These are phyloP conservation scores for Chloropsis cyanopogon DNA, from an alignment of 2,113 vertebrate genomes.

Conservation along the genomic window DNA sequence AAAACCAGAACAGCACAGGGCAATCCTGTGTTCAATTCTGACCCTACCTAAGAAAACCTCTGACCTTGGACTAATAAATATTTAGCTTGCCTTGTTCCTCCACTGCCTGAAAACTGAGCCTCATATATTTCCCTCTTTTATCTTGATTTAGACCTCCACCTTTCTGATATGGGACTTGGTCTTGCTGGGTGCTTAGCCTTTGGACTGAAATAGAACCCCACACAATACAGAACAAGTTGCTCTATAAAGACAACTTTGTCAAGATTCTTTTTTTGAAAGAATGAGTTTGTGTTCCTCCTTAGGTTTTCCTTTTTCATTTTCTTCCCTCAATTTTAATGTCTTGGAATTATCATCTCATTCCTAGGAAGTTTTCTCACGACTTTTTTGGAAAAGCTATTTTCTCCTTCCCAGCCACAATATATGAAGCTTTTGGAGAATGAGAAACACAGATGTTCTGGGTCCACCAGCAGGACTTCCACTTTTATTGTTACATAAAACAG, in stretches of 20 bases:
- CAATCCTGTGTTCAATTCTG: not conserved
- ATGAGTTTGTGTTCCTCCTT: not conserved
- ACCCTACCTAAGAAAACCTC: not conserved
- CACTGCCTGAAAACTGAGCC: not conserved
- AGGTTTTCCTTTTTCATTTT: not conserved
- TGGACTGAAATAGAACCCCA: not conserved
- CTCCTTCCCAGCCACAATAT: not conserved
- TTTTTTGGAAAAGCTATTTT: not conserved
- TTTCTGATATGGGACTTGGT: not conserved
- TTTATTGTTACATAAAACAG: not conserved
- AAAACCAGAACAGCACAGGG: not conserved
- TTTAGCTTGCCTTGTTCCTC: not conserved
- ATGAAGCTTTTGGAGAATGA: not conserved
- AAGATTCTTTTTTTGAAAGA: not conserved
- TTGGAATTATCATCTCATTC: not conserved
- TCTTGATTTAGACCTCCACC: not conserved
- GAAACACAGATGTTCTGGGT: not conserved
- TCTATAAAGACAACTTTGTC: not conserved
- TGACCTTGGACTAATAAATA: not conserved
- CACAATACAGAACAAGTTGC: not conserved
- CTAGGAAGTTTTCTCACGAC: not conserved
- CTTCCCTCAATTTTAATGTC: not conserved
- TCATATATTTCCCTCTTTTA: not conserved
- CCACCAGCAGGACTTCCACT: not conserved
- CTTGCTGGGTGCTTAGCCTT: not conserved